A percentile compares a stretch with the other conserved stretches of the same genome.
Evolutionary conservation across 2,113 vertebrate genomes (phyloP).

Genomic region (Centropristis striata): DNA sequence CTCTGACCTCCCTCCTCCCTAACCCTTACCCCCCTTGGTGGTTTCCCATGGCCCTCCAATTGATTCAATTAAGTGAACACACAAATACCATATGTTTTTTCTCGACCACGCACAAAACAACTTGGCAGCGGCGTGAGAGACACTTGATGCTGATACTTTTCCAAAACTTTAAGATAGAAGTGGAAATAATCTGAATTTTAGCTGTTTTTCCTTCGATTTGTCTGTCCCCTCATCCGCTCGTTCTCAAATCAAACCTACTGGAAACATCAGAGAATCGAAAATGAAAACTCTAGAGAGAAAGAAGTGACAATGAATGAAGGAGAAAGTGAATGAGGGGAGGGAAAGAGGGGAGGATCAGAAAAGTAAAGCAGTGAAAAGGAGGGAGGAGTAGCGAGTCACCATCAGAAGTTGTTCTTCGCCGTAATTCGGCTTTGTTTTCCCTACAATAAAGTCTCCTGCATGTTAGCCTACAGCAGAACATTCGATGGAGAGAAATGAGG

Average conservation of each 20-base stretch:
- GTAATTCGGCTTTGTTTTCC: slow-evolving; percentile 64
- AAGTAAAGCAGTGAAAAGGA: slow-evolving; percentile 67
- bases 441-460: slow-evolving; percentile 70
- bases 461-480: slow-evolving; percentile 47
- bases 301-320: slow-evolving; percentile 35
- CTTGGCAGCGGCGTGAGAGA: slow-evolving; percentile 31
- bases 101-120: slow-evolving; percentile 49
- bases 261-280: slow-evolving; percentile 45
- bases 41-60: slow-evolving; percentile 82
- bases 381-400: slow-evolving; percentile 60
- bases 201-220: neutral
- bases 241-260: slow-evolving; percentile 39
- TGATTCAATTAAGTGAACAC: slow-evolving; percentile 84
- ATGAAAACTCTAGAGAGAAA: slow-evolving; percentile 36
- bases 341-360: slow-evolving; percentile 63
- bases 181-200: neutral
- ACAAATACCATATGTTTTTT: slow-evolving; percentile 78
- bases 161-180: slow-evolving; percentile 11
- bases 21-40: slow-evolving; percentile 77
- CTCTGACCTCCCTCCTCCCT: slow-evolving; percentile 77
- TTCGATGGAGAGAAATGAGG: slow-evolving; percentile 68
- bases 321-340: slow-evolving; percentile 48
- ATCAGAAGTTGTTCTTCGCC: slow-evolving; percentile 69
- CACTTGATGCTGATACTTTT: neutral
- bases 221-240: slow-evolving; percentile 31